Conservation (phyloP, 1,140 invertebrate genomes). For the Helicorthomorpha holstii region DNA sequence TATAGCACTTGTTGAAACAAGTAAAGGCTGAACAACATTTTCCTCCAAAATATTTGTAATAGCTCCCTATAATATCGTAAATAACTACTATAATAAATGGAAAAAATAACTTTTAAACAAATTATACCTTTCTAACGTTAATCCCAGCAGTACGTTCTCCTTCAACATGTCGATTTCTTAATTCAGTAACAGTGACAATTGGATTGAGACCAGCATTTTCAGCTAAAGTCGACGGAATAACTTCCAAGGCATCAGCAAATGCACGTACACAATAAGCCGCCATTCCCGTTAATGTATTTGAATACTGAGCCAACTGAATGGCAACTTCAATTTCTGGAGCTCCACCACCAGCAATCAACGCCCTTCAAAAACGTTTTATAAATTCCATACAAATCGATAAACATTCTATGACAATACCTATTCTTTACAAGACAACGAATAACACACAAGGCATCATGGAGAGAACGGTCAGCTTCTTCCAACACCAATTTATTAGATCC, state of each 20-base stretch:
- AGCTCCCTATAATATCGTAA: conserved; percentile 39
- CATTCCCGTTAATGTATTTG: conserved; percentile 69
- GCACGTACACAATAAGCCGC: conserved; percentile 89
- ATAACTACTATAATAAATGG: conserved; percentile 7
- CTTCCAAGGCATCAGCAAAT: conserved; percentile 89
- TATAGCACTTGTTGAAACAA: conserved; percentile 86
- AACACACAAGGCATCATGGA: conserved; percentile 97
- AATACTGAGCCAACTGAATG: conserved; percentile 59
- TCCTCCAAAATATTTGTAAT: conserved; percentile 95
- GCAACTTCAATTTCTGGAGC: conserved; percentile 93
- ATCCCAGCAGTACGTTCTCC: conserved; percentile 71
- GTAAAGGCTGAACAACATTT: conserved; percentile 90
- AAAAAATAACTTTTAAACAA: not conserved
- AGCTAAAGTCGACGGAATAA: conserved; percentile 94
- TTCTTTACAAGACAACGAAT: conserved; percentile 93
- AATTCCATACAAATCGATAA: not conserved
- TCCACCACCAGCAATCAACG: conserved; percentile 85
- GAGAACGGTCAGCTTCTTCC: conserved; percentile 57
- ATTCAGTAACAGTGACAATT: conserved; percentile 90
- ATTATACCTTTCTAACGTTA: conserved; percentile 64
- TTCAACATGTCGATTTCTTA: conserved; percentile 81
- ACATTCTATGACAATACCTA: conserved; percentile 24
- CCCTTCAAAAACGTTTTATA: conserved; percentile 25
- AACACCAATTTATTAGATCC: conserved; percentile 93
- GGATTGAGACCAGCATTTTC: conserved; percentile 99